A percentile compares a stretch with the other conserved stretches of the same genome.
Conservation (phyloP, 2,888 invertebrate genomes). For the Leptinotarsa haldemani region DNA sequence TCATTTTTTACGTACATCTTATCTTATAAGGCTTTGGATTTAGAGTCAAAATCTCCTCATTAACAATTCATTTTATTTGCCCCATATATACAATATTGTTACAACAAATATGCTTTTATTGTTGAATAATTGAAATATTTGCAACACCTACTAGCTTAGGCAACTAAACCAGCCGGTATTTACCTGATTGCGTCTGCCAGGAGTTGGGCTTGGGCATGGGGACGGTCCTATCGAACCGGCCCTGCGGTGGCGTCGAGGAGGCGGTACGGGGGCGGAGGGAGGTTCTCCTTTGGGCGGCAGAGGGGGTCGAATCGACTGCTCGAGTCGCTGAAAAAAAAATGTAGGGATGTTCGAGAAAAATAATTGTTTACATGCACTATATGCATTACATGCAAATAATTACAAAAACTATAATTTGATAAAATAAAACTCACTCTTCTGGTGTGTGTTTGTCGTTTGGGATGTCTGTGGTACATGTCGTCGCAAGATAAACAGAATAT, state of each 20-base stretch:
- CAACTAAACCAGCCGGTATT: constrained; percentile 63
- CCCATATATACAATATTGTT: constrained; percentile 2
- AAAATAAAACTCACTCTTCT: constrained; percentile 72
- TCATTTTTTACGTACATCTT: not conserved
- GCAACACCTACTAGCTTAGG: constrained; percentile 54
- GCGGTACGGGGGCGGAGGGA: constrained; percentile 73
- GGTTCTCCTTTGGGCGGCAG: constrained; percentile 76
- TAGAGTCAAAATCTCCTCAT: constrained; percentile 39
- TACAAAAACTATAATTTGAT: too few species aligned
- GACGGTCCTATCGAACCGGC: constrained; percentile 68
- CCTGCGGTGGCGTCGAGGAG: constrained; percentile 72
- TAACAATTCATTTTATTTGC: constrained; percentile 5
- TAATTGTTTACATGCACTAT: too few species aligned
- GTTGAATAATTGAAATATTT: constrained; percentile 8
- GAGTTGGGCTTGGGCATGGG: constrained; percentile 66
- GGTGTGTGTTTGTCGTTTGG: constrained; percentile 84
- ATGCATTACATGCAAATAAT: too few species aligned
- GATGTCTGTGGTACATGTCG: constrained; percentile 94
- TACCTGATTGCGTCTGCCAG: constrained; percentile 64
- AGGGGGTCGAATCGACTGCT: constrained; percentile 68
- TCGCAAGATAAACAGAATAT: constrained; percentile 92
- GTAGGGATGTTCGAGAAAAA: too few species aligned
- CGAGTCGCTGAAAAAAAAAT: constrained; percentile 32
- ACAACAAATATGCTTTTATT: not conserved
- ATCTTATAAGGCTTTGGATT: constrained; percentile 52